Evolutionary conservation across 2,113 vertebrate species (phyloP), one percentile per base, ranked within the genome.

Genomic region (Corythornis madagascariensis): DNA sequence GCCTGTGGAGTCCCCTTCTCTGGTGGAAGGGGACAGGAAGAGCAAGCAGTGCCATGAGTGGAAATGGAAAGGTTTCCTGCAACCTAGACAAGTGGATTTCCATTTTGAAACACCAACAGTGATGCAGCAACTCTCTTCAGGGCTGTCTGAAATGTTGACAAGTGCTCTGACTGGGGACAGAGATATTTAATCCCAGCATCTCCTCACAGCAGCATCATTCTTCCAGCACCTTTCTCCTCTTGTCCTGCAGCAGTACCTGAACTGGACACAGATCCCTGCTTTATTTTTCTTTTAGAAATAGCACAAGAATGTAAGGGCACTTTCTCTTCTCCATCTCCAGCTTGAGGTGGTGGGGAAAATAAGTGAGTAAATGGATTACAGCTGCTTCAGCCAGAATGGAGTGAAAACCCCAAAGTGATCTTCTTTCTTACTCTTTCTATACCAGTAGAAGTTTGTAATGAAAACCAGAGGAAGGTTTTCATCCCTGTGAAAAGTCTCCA

Each of bases 1-100:
- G 5, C 26, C 5, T 0, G 2, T 2, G 14, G 16, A 8, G 10
- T 43, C 5, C 29, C 17, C 9, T 3, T 79, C 50, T 48, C 45
- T 2, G 4, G 4, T 42, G 67, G 25, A 57, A 69, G 48, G 24
- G n/a, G 9, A 38, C 25, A 79, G 66, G 33, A 19, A 61, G 55
- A 25, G 35, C 35, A 61, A 86, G 53, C 35, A 82, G 13, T 7
- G 2, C 28, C 45, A 10, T 5, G 19, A 70, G 18, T 63, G 63
- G 45, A 86, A 84, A 63, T 26, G 59, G 52, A 33, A 83, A 70
- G 18, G 4, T 76, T 82, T 89, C 31, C 64, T 55, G 40, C 86
- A 76, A 56, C 22, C 35, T 35, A 33, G 59, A 33, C 22, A 70
- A 26, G 3, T 57, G 35, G 47, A 52, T 89, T 89, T 89, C 29